phyloP scores from a whole-genome alignment of 1,140 invertebrate species.

The Drepana arcuata region DNA sequence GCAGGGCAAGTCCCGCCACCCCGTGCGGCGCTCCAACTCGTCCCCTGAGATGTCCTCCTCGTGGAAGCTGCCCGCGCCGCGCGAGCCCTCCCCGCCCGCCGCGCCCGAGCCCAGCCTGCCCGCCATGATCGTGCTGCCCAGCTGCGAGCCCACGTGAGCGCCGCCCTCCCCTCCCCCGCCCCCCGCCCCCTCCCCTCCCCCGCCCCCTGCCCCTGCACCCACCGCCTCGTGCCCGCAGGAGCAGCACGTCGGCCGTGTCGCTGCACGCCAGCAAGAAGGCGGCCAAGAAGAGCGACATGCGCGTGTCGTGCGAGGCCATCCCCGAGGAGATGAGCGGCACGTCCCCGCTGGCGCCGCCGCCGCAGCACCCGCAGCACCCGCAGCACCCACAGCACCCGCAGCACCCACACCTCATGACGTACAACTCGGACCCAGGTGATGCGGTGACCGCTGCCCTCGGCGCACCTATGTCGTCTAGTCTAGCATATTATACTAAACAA shows the following conservation, averaged over 20 bases:
- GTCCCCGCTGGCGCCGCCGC: constrained; percentile 33
- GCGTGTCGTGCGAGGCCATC: constrained; percentile 90
- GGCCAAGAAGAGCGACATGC: constrained; percentile 80
- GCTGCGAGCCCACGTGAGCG: constrained; percentile 32
- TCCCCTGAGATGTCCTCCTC: constrained; percentile 92
- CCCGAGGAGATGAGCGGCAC: constrained; percentile 86
- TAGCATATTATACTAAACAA: too few relatives aligned
- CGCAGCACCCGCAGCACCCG: constrained; percentile 3
- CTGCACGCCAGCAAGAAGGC: constrained; percentile 75
- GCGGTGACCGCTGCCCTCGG: too few relatives aligned
- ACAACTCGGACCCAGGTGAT: constrained; percentile 65
- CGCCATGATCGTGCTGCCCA: constrained; percentile 39
- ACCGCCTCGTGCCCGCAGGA: constrained; percentile 16
- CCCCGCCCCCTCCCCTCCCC: neutral
- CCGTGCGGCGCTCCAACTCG: constrained; percentile 88
- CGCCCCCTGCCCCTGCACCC: neutral
- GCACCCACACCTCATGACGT: constrained; percentile 48
- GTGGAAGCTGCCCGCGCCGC: constrained; percentile 76
- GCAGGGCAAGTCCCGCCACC: constrained; percentile 78
- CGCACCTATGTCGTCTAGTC: too few relatives aligned
- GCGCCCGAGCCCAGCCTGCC: constrained; percentile 9
- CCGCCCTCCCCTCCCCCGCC: neutral
- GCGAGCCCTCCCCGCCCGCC: constrained; percentile 6
- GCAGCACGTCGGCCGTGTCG: constrained; percentile 20
- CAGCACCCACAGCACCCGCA: constrained; percentile 30